A percentile compares a stretch with the other conserved stretches of the same genome.
Evolutionary conservation across 2,888 invertebrate species (phyloP).

Genomic region (Drosophila mulleri): DNA sequence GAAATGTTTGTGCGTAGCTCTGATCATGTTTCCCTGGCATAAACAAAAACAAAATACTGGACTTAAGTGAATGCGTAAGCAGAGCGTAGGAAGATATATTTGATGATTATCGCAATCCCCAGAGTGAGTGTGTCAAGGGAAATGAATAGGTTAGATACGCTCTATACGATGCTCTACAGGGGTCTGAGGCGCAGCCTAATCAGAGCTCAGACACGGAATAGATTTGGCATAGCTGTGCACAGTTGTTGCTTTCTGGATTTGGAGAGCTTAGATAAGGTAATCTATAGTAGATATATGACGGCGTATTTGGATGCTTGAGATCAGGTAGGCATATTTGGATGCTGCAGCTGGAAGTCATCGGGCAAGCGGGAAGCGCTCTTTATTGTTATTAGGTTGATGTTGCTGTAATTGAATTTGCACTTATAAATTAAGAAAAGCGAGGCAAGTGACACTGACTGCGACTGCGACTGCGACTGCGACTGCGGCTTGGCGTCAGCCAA

Average conservation of each 20-base stretch:
- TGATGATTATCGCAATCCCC: background rate
- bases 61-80: background rate
- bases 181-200: background rate
- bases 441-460: conserved; percentile 16
- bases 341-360: conserved; percentile 15
- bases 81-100: background rate
- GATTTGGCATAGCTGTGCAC: background rate
- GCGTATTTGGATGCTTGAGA: background rate
- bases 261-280: background rate
- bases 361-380: conserved; percentile 34
- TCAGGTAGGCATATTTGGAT: conserved; percentile 14
- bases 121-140: no score
- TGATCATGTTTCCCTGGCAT: background rate
- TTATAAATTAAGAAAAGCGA: conserved; percentile 51
- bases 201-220: background rate
- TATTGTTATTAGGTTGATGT: conserved; percentile 19
- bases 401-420: conserved; percentile 64
- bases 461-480: background rate
- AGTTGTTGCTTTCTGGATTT: no score
- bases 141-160: background rate
- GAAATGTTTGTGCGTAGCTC: background rate
- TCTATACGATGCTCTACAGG: background rate
- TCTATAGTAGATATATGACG: background rate
- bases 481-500: conserved; percentile 33
- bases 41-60: background rate